Percentiles rank a stretch among this genome's conserved stretches.
Conservation (phyloP, 2,888 invertebrate species). For the Seira ritae region DNA sequence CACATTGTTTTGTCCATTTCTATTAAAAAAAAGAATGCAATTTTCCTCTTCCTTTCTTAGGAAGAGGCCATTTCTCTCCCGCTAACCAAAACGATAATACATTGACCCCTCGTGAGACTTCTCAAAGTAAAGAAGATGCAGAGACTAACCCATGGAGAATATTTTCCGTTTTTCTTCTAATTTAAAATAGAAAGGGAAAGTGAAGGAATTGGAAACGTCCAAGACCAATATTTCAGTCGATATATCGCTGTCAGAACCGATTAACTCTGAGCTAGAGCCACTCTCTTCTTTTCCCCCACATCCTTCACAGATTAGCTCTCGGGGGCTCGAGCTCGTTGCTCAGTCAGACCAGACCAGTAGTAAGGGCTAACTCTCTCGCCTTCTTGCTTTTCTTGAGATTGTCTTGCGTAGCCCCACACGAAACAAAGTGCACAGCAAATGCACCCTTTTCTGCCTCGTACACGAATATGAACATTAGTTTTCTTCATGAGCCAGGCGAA, state of each 20-base stretch:
- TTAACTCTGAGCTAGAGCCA: constrained; percentile 45
- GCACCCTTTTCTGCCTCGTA: constrained; percentile 4
- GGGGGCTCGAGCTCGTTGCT: no score
- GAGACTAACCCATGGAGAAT: neutral
- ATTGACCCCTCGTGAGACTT: constrained; percentile 5
- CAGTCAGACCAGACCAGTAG: no score
- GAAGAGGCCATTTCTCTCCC: neutral
- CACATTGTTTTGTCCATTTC: constrained; percentile 16
- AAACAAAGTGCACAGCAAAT: neutral
- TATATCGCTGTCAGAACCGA: constrained; percentile 63
- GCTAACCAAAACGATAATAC: constrained; percentile 13
- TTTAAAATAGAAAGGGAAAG: constrained; percentile 14
- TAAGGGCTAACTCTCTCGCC: neutral
- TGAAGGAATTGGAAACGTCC: constrained; percentile 32
- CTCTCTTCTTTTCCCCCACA: neutral
- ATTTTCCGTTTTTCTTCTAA: neutral
- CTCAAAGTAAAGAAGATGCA: neutral
- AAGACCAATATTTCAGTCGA: constrained; percentile 44
- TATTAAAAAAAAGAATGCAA: constrained; percentile 13
- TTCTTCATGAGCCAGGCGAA: neutral
- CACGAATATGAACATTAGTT: neutral
- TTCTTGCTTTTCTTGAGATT: neutral
- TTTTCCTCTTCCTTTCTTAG: neutral
- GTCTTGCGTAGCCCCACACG: constrained; percentile 29
- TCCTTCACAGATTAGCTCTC: constrained; percentile 41